Base-by-base conservation (phyloP, 64 coral and sea anemone genomes). In the Actinia equina region DNA sequence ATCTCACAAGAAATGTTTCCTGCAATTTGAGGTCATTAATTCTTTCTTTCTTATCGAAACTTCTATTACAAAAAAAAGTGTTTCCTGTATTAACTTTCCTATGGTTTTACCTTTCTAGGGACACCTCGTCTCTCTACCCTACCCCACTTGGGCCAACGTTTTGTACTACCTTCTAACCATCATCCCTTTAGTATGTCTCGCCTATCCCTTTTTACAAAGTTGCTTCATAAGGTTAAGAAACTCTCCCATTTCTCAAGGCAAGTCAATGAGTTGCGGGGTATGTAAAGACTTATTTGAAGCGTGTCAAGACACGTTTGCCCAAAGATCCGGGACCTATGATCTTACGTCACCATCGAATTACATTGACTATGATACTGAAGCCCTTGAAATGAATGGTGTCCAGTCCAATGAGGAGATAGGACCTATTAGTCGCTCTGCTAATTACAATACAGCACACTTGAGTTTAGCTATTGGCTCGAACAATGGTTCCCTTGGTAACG, bases 141-240 rank as follows among this genome's bases (percentile, higher is more conserved):
- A 97, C 53, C 94, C 94, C 79, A 77, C 91, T 6, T 97, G 94
- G 94, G 91, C 84, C 23, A 90, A 88, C 82, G 70, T 88, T 43
- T 78, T 97, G 58, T 93, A 88, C 59, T 53, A 74, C 19, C 12
- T 86, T 5, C 43, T 87, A 42, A 87, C 59, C 23, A 27, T 93
- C 14, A 78, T 93, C 55, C 94, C 94, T 4, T 56, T 85, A 46
- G 13, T 91, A 25, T 93, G 81, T 69, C 62, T 97, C 2, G 80
- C 83, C 53, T 70, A 90, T 59, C 88, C 92, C 42, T 80, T 57
- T 2, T 17, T 97, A 9, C 88, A 88, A 65, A 52, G 74, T 45
- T 89, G 64, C 77, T 64, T 82, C 20, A 41, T 41, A 58, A 85
- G 53, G n/a, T 62, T 81, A 16, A 44, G 7, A 44, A 6, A 20